phyloP scores from a whole-genome alignment of 2,888 invertebrate genomes.

The Aleiodes alternator region DNA sequence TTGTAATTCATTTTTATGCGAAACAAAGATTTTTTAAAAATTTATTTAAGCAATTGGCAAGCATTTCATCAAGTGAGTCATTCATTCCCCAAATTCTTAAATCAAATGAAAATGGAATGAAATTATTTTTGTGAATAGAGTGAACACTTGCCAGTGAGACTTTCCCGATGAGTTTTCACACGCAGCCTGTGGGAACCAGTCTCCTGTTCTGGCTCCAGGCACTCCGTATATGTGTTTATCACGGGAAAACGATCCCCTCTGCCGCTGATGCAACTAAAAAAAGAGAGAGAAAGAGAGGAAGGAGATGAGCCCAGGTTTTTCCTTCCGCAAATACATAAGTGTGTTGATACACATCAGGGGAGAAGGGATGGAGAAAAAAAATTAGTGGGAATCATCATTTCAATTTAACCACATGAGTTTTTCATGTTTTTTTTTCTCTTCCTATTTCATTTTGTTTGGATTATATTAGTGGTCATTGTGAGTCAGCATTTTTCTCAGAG shows the following conservation, averaged over 20 bases:
- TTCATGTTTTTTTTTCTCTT: neutral
- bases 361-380: neutral
- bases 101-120: neutral
- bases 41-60: too few relatives aligned
- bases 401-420: conserved; percentile 11
- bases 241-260: conserved; percentile 42
- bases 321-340: conserved; percentile 64
- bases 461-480: conserved; percentile 10
- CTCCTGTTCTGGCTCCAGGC: conserved; percentile 61
- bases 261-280: neutral
- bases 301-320: conserved; percentile 45
- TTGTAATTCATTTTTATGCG: conserved; percentile 36
- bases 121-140: neutral
- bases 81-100: neutral
- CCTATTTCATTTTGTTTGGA: neutral
- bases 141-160: conserved; percentile 47
- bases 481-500: conserved; percentile 9
- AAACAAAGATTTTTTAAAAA: too few relatives aligned
- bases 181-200: conserved; percentile 69
- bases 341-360: conserved; percentile 2
- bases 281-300: conserved; percentile 18
- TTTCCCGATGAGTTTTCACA: conserved; percentile 63
- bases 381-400: conserved; percentile 34
- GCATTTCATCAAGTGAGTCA: conserved; percentile 34
- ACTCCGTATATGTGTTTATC: conserved; percentile 26